Base-by-base conservation (phyloP, 2,888 invertebrate species). In the Sesamia inferens region DNA sequence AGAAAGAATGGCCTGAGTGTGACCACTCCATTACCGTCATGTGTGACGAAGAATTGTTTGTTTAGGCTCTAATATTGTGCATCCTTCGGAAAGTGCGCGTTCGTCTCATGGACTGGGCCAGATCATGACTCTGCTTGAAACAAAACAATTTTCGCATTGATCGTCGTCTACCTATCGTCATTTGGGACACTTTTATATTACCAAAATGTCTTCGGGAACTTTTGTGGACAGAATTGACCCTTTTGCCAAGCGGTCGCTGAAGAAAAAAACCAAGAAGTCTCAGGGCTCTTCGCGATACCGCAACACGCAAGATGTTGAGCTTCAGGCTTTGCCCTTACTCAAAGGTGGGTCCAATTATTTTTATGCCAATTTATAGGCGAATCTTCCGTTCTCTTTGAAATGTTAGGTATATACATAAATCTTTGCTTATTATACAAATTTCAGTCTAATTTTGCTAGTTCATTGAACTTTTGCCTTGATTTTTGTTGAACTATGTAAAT, bases 201-300 rank as follows among this genome's bases (percentile, higher is more conserved):
- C 91, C 95, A 96, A 96, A 94, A 97, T 97, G 97, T 96, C 96
- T 96, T 97, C 98, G 97, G 98, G 97, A 97, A 98, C 98, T 95
- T 99, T 99, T 97, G 99, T 99, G 97, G 99, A 99, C 97, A 98
- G 99, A 96, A 99, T 99, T 97, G 99, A 99, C 97, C 99, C 99
- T 92, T 99, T 99, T 97, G 98, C 99, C 90, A 99, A 99, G 97
- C 98, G 99, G 95, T 99, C 99, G 92, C 96, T 99, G 92, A 99
- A 99, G 97, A 99, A 99, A 97, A 99, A 99, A 97, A 99, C 99
- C 93, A 99, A 99, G 97, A 99, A 99, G 97, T 99, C 99, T 94
- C 99, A 99, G 97, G 99, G 99, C 91, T 99, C 99, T 90, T 99
- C 99, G 86, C 98, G 99, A 92, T 99, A 99, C 96, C 98, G 99